These are phyloP conservation scores for Rhopilema esculentum DNA, from an alignment of 30 jellyfish, hydroid and myxozoan genomes.

Conservation along the genomic window DNA sequence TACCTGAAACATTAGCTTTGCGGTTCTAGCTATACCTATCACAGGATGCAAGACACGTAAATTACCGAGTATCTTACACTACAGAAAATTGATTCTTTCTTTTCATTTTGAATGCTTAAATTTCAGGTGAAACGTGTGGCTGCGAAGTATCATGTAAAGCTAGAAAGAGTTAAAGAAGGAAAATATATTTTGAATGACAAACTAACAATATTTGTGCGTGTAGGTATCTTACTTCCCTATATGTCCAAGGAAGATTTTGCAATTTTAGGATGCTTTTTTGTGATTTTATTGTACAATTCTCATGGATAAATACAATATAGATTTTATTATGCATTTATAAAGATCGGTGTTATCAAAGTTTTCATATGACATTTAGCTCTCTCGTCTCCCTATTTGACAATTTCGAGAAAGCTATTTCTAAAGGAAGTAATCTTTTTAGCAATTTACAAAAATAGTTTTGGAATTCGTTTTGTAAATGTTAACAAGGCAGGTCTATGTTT, in stretches of 20 bases:
- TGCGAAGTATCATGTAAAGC: slow-evolving; percentile 59
- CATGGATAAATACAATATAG: not conserved
- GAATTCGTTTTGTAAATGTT: no score
- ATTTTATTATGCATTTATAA: not conserved
- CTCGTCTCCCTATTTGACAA: no score
- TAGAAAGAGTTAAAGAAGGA: slow-evolving; percentile 78
- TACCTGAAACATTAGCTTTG: no score
- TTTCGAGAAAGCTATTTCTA: no score
- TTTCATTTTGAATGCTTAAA: not conserved
- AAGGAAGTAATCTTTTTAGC: no score
- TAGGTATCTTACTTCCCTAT: slow-evolving; percentile 34
- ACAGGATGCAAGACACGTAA: not conserved
- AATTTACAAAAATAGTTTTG: no score
- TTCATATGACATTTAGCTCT: no score
- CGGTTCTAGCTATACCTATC: no score
- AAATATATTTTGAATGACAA: slow-evolving; percentile 78
- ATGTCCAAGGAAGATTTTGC: not conserved
- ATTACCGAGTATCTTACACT: no score
- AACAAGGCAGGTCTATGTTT: no score
- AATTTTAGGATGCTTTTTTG: not conserved
- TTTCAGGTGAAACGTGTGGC: slow-evolving; percentile 75
- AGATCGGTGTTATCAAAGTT: no score
- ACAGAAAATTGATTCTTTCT: not conserved
- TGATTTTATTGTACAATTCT: not conserved
- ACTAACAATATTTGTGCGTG: slow-evolving; percentile 75